Evolutionary conservation across 2,113 vertebrate species (phyloP).

Genomic region (Cochlearius cochlearius): DNA sequence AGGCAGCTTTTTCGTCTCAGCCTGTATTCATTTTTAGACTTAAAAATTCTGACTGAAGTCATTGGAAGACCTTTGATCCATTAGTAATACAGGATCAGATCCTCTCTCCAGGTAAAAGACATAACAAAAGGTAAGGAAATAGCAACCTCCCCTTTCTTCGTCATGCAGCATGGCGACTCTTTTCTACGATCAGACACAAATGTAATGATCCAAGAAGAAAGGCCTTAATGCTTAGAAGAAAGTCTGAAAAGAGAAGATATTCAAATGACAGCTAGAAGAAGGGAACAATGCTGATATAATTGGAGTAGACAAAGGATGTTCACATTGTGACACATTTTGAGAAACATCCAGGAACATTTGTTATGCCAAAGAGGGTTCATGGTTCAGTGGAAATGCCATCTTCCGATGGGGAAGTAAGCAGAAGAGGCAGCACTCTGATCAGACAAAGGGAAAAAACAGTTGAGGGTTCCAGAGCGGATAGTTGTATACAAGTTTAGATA

Average conservation of each 20-base stretch:
- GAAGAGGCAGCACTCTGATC: constrained; percentile 1
- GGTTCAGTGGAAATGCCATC: constrained; percentile 67
- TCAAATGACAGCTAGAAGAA: constrained; percentile 63
- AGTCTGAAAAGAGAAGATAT: constrained; percentile 36
- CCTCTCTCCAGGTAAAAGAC: neutral
- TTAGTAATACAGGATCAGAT: neutral
- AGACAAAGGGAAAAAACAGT: constrained; percentile 29
- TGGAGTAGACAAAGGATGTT: constrained; percentile 60
- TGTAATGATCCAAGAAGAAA: constrained; percentile 44
- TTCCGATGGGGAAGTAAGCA: constrained; percentile 25
- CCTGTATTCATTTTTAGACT: neutral
- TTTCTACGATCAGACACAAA: constrained; percentile 47
- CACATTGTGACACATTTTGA: constrained; percentile 66
- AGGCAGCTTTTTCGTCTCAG: neutral
- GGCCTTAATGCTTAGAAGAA: constrained; percentile 16
- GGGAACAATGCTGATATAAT: constrained; percentile 58
- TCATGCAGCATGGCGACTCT: constrained; percentile 7
- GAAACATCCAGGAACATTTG: constrained; percentile 65
- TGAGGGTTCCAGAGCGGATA: neutral
- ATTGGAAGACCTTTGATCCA: neutral
- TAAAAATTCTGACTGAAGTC: neutral
- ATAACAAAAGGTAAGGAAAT: neutral
- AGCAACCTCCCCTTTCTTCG: neutral
- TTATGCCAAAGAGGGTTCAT: constrained; percentile 55
- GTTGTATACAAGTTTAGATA: neutral